These are phyloP conservation scores for Barbus barbus DNA, from an alignment of 2,113 vertebrate genomes.

Conservation along the genomic window DNA sequence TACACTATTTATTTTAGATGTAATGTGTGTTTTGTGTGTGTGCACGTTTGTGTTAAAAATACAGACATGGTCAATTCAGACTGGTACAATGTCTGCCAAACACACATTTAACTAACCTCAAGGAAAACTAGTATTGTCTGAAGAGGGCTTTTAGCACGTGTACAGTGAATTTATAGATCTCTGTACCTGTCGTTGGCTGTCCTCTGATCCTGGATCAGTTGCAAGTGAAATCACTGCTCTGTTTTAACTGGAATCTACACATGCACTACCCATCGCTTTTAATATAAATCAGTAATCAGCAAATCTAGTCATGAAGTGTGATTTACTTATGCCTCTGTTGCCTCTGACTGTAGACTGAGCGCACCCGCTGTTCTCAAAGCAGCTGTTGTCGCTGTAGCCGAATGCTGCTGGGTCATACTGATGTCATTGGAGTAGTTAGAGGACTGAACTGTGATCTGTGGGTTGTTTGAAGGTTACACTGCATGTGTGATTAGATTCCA, in stretches of 20 bases:
- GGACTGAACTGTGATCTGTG: background rate
- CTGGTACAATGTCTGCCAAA: background rate
- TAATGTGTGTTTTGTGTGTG: background rate
- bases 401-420: constrained; percentile 5
- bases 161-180: background rate
- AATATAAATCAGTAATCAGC: background rate
- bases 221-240: background rate
- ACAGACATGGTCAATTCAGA: background rate
- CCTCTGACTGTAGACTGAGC: background rate
- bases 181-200: background rate
- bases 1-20: background rate
- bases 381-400: no score
- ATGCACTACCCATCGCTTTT: background rate
- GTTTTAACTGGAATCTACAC: background rate
- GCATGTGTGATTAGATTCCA: constrained; percentile 2
- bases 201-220: background rate
- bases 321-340: background rate
- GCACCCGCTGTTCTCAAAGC: background rate
- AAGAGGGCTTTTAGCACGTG: background rate
- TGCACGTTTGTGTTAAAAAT: background rate
- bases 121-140: background rate
- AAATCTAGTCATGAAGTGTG: background rate
- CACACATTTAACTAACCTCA: background rate
- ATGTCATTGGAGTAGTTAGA: constrained; percentile 10
- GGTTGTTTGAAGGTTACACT: constrained; percentile 1